Conservation (phyloP, 2,888 invertebrate genomes). For the Cephonodes hylas region DNA sequence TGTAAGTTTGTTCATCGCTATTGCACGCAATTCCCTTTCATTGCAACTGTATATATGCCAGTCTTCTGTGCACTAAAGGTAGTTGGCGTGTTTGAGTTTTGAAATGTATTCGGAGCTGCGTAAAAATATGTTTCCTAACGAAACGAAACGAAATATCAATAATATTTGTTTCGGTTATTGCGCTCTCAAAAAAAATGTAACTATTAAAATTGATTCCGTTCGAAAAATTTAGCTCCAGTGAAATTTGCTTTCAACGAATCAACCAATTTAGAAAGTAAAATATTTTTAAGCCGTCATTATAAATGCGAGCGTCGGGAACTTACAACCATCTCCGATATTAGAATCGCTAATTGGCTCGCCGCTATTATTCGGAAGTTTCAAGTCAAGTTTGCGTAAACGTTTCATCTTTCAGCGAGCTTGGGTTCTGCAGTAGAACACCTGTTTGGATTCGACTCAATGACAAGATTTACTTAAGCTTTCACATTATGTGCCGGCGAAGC, state of each 20-base stretch:
- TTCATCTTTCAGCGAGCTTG: constrained; percentile 23
- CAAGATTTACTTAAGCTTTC: constrained; percentile 37
- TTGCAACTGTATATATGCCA: not conserved
- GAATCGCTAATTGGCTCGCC: constrained; percentile 40
- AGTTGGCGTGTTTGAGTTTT: not conserved
- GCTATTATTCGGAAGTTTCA: constrained; percentile 40
- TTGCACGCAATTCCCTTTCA: not conserved
- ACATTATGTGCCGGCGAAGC: constrained; percentile 11
- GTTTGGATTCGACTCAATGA: constrained; percentile 29
- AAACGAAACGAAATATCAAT: not conserved
- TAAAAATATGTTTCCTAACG: not conserved
- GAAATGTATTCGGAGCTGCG: not conserved
- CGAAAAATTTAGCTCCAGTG: not conserved
- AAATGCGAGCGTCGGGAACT: constrained; percentile 25
- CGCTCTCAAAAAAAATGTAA: no score
- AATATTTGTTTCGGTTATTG: not conserved
- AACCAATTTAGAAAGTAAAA: not conserved
- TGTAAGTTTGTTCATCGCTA: not conserved
- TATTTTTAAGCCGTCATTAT: constrained; percentile 19
- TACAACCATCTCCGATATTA: constrained; percentile 30
- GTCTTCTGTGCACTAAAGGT: not conserved
- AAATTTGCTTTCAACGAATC: not conserved
- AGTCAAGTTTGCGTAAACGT: constrained; percentile 32
- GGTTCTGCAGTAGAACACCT: constrained; percentile 30
- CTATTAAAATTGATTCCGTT: not conserved